These are phyloP conservation scores for Nemurella pictetii DNA, from an alignment of 2,888 invertebrate species.

Conservation along the genomic window DNA sequence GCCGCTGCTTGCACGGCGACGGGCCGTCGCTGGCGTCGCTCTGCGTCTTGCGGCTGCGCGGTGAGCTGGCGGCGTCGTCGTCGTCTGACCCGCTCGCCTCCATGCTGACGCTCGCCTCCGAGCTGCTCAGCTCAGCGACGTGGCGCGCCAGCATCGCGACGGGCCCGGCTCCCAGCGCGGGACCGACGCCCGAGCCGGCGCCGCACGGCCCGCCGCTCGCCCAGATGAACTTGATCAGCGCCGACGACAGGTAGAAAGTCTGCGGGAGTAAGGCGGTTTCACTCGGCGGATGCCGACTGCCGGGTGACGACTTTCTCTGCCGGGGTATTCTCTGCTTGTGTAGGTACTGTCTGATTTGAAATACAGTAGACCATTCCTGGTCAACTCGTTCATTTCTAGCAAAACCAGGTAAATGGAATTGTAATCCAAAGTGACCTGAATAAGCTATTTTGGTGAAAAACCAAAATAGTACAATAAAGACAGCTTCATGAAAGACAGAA, in stretches of 20 bases:
- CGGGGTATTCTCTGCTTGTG: too few species aligned
- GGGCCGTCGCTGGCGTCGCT: constrained; percentile 44
- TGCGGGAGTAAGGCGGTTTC: too few species aligned
- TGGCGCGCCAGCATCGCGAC: constrained; percentile 31
- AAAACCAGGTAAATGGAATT: too few species aligned
- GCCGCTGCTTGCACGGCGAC: constrained; percentile 39
- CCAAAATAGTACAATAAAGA: too few species aligned
- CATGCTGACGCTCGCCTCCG: constrained; percentile 79
- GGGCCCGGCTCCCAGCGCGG: constrained; percentile 41
- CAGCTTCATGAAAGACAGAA: too few species aligned
- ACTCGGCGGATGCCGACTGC: too few species aligned
- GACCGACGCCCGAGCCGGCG: constrained; percentile 45
- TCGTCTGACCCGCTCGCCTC: constrained; percentile 81
- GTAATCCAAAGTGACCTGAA: too few species aligned
- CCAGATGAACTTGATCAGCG: constrained; percentile 90
- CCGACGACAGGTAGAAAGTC: constrained; percentile 88
- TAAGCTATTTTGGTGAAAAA: too few species aligned
- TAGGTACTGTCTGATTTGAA: too few species aligned
- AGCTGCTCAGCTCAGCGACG: constrained; percentile 57
- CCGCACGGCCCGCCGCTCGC: constrained; percentile 59
- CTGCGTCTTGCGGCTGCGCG: constrained; percentile 54
- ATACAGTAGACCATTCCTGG: too few species aligned
- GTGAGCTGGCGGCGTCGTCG: constrained; percentile 70
- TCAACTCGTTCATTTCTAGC: too few species aligned
- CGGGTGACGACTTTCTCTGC: too few species aligned